A percentile compares a stretch with the other conserved stretches of the same genome.
phyloP scores from a whole-genome alignment of 2,888 invertebrate species.

The Lepidonotus clava region DNA sequence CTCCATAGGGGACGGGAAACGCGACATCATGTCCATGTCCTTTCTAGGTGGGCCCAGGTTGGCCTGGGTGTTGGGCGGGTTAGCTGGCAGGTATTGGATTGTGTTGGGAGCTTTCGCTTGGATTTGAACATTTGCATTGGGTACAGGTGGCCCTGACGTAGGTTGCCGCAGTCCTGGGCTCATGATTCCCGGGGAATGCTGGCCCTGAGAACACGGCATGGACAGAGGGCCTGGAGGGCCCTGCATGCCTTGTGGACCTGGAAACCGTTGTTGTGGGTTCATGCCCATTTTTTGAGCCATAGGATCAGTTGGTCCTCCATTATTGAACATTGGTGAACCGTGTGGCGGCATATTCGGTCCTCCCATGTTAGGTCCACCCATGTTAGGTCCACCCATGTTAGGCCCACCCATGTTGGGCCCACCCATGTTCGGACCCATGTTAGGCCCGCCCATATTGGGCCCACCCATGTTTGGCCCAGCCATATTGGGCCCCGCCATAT shows the following conservation, averaged over 20 bases:
- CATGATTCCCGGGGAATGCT: constrained; percentile 55
- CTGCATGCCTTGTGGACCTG: constrained; percentile 15
- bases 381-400: neutral
- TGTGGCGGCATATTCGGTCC: neutral
- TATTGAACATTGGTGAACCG: neutral
- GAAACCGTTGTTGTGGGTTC: constrained; percentile 18
- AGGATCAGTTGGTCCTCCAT: constrained; percentile 16
- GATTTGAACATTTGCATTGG: constrained; percentile 91
- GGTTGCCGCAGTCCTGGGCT: constrained; percentile 64
- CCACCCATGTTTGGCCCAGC: neutral
- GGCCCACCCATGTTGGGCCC: constrained; percentile 14
- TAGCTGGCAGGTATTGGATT: constrained; percentile 97
- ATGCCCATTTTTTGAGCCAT: constrained; percentile 21
- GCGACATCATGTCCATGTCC: constrained; percentile 27
- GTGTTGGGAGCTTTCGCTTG: constrained; percentile 98
- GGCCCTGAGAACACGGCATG: constrained; percentile 66
- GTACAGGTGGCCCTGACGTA: constrained; percentile 80
- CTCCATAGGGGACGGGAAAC: constrained; percentile 59
- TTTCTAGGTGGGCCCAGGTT: constrained; percentile 54
- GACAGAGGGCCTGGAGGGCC: constrained; percentile 48
- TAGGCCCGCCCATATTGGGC: neutral
- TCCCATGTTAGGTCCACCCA: constrained; percentile 27
- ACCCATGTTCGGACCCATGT: neutral
- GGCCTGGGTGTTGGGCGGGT: constrained; percentile 86
- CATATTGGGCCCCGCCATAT: neutral